These are phyloP conservation scores for Thereva nobilitata DNA, from an alignment of 2,888 invertebrate genomes.

Conservation along the genomic window DNA sequence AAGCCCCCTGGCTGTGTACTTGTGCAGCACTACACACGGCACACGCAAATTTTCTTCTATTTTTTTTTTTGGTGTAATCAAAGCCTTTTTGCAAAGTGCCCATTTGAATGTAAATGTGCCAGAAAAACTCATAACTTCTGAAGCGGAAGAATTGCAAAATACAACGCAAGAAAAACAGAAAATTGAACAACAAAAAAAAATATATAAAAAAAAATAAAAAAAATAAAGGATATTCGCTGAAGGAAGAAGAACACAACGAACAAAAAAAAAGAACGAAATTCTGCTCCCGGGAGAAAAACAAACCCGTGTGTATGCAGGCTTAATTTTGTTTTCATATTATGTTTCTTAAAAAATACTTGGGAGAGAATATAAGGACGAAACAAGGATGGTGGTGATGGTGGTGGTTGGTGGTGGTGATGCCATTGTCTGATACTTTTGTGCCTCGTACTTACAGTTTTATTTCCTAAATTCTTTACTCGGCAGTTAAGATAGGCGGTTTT, in stretches of 20 bases:
- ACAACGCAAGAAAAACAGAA: conserved; percentile 8
- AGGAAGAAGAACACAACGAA: too few species aligned
- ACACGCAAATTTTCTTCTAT: conserved; percentile 24
- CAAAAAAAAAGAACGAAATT: too few species aligned
- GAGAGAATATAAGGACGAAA: too few species aligned
- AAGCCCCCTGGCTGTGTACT: too few species aligned
- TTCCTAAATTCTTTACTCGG: conserved; percentile 86
- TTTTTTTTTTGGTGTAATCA: conserved; percentile 19
- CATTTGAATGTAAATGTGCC: conserved; percentile 33
- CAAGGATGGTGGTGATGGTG: background rate
- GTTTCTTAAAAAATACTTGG: too few species aligned
- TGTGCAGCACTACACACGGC: too few species aligned
- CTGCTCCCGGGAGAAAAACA: too few species aligned
- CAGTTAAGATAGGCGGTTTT: conserved; percentile 90
- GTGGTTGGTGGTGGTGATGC: background rate
- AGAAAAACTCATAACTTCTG: conserved; percentile 33
- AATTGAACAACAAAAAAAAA: background rate
- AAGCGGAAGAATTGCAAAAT: conserved; percentile 10
- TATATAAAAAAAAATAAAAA: background rate
- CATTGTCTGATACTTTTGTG: background rate
- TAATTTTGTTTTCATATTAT: too few species aligned
- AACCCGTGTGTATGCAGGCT: too few species aligned
- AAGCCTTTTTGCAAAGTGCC: conserved; percentile 26
- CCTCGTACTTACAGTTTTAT: conserved; percentile 77
- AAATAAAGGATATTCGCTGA: background rate